phyloP scores from a whole-genome alignment of 2,888 invertebrate species.

The Lochmaea capreae region DNA sequence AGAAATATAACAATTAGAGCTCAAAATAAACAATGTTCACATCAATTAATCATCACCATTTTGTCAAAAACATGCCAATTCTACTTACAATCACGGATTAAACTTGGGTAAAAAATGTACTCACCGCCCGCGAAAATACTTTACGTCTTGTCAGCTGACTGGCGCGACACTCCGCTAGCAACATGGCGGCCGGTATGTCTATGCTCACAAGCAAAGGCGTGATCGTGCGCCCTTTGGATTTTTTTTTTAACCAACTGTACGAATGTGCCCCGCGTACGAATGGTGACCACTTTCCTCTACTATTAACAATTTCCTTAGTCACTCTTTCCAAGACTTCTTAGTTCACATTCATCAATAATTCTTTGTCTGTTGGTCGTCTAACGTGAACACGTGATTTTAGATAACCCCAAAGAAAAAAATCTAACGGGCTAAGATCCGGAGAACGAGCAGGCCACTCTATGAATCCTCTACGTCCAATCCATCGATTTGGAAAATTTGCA shows the following conservation, averaged over 20 bases:
- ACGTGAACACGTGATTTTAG: too few species aligned
- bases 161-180: constrained; percentile 23
- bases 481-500: too few species aligned
- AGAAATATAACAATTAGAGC: constrained; percentile 24
- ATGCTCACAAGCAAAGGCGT: constrained; percentile 24
- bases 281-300: constrained; percentile 9
- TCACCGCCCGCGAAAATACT: constrained; percentile 14
- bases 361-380: too few species aligned
- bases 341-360: too few species aligned
- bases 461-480: too few species aligned
- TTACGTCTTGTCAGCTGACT: constrained; percentile 24
- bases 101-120: constrained; percentile 15
- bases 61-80: constrained; percentile 10
- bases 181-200: constrained; percentile 27
- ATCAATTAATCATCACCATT: constrained; percentile 10
- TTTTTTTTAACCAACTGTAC: constrained; percentile 10
- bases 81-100: constrained; percentile 17
- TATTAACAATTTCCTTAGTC: too few species aligned
- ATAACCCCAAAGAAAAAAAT: too few species aligned
- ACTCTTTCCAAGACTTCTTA: too few species aligned
- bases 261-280: constrained; percentile 23
- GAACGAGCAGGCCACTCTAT: too few species aligned
- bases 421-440: too few species aligned
- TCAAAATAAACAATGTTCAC: constrained; percentile 22
- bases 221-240: constrained; percentile 8